Percentiles rank a stretch among this genome's conserved stretches.
Evolutionary conservation across 2,113 vertebrate species (phyloP).

Genomic region (Diadophis punctatus): DNA sequence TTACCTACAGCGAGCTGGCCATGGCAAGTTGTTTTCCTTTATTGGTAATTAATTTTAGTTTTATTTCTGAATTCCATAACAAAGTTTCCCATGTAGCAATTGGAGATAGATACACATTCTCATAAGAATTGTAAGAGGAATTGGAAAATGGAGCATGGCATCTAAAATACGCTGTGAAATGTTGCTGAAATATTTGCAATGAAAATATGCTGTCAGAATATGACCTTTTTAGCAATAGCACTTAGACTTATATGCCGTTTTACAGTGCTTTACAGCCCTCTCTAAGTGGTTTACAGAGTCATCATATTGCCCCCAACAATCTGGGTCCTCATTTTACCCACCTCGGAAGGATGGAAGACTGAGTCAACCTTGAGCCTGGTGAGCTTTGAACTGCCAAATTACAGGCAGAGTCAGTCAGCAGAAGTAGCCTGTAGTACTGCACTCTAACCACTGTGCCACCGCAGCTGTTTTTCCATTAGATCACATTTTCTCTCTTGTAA

Average conservation of each 20-base stretch:
- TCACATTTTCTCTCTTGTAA: background rate
- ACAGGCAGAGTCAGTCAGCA: no score
- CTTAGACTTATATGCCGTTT: no score
- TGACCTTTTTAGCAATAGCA: no score
- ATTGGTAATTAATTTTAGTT: background rate
- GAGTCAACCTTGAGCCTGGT: no score
- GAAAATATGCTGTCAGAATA: background rate
- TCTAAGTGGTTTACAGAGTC: no score
- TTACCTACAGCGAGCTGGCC: background rate
- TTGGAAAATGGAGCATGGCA: background rate
- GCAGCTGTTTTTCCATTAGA: background rate
- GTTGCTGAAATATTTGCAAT: background rate
- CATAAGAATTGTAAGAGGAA: background rate
- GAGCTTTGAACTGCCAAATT: no score
- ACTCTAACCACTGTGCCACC: no score
- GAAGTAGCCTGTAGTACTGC: no score
- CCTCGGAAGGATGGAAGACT: no score
- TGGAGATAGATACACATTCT: background rate
- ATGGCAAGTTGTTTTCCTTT: background rate
- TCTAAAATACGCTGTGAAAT: background rate
- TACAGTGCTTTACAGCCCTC: no score
- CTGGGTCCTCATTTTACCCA: no score
- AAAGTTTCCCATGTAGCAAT: background rate
- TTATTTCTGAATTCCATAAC: background rate
- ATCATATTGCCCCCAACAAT: no score